phyloP scores from a whole-genome alignment of 2,113 vertebrate species.

The Sardina pilchardus region DNA sequence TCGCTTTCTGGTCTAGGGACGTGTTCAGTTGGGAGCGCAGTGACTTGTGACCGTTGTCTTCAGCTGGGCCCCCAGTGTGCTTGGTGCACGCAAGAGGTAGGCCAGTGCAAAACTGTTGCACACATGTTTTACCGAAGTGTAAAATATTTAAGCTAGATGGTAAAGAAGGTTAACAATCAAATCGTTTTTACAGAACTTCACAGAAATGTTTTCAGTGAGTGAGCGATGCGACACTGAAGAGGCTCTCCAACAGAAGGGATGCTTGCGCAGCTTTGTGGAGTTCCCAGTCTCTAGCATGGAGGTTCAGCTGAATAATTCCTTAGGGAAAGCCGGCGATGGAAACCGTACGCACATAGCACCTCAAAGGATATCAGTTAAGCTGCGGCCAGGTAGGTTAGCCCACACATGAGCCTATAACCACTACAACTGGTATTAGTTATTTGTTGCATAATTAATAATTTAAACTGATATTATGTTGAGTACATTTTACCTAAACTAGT shows the following conservation, averaged over 20 bases:
- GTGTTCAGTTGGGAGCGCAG: conserved; percentile 76
- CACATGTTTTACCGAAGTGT: neutral
- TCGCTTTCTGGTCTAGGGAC: conserved; percentile 70
- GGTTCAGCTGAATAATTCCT: conserved; percentile 74
- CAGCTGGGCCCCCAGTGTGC: conserved; percentile 84
- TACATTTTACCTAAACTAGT: no score
- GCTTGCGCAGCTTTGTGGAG: conserved; percentile 73
- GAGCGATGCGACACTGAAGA: conserved; percentile 83
- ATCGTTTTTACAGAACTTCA: conserved; percentile 83
- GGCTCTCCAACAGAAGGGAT: conserved; percentile 81
- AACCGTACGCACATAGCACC: conserved; percentile 88
- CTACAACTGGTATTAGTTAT: neutral
- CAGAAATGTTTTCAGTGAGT: conserved; percentile 73
- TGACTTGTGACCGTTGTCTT: conserved; percentile 89
- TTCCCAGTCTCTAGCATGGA: conserved; percentile 78
- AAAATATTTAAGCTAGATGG: neutral
- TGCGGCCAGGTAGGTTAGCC: conserved; percentile 79
- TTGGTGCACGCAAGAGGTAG: conserved; percentile 97
- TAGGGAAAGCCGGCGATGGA: conserved; percentile 71
- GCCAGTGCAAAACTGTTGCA: conserved; percentile 1
- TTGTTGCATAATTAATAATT: neutral
- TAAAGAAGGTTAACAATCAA: neutral
- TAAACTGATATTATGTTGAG: neutral
- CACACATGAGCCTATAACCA: neutral
- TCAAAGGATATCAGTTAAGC: conserved; percentile 82